Base-by-base conservation (phyloP, 2,888 invertebrate genomes). In the Ormyrus thymus region DNA sequence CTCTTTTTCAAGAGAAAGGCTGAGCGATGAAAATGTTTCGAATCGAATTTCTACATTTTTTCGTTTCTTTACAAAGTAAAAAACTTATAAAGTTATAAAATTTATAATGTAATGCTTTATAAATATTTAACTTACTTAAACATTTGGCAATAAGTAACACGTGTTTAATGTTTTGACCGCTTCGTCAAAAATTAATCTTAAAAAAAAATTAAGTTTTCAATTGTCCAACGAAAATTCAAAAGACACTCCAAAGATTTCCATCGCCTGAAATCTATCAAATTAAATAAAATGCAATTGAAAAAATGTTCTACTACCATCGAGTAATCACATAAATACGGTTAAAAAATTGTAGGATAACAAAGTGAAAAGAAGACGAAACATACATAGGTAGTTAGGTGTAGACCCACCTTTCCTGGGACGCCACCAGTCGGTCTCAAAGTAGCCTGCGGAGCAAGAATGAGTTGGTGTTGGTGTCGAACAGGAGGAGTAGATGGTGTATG, bases 361-460 rank as follows among this genome's bases (percentile, higher is more conserved):
- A 76, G 81, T 81, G 73, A 79, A 88, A 88, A 89, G 87, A 87
- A 88, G 89, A 89, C 89, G 88, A 88, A 89, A 89, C 89, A 89
- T 89, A 89, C 89, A 89, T 89, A 89, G 89, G 88, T 89, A 90
- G 89, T 89, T 89, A 89, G 90, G 90, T 90, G 90, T 87, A 90
- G 91, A 93, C 93, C 93, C 95, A 97, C 97, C 97, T 97, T 97
- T 97, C 91, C 97, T 94, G 91, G 97, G 97, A 93, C 97, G 95
- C 96, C 97, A 97, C 97, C 97, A 97, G 93, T 97, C 97, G 87
- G 89, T 89, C 95, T 97, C 97, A 95, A 96, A 96, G 95, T 97
- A 97, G 94, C 97, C 97, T 97, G 96, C 95, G 95, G 96, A 95
- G 90, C 89, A 90, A 90, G 88, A 90, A 89, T 90, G 89, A 90